Percentiles rank a stretch among this genome's conserved stretches.
These are phyloP conservation scores for Premnoplex brunnescens DNA, from an alignment of 2,797 vertebrate genomes.

Conservation along the genomic window DNA sequence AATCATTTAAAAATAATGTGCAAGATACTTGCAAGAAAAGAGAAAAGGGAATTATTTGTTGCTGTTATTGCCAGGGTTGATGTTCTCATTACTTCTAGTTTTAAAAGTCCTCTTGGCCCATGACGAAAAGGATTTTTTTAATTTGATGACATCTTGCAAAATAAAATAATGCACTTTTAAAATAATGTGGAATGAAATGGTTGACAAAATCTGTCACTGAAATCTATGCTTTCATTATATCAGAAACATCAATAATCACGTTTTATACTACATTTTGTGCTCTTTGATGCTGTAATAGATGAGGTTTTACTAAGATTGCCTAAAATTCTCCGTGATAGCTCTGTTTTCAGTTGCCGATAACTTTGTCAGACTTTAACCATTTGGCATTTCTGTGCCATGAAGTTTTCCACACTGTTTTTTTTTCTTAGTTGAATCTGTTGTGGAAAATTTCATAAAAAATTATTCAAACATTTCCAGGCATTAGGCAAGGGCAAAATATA, in stretches of 20 bases:
- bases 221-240: background rate
- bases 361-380: background rate
- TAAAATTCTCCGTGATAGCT: background rate
- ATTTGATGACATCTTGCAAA: constrained; percentile 21
- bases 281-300: background rate
- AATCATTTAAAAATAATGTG: background rate
- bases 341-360: background rate
- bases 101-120: background rate
- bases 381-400: background rate
- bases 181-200: background rate
- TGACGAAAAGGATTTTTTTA: background rate
- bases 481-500: background rate
- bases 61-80: background rate
- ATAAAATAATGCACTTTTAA: constrained; percentile 32
- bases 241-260: background rate
- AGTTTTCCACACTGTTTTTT: background rate
- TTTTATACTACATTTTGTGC: background rate
- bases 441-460: background rate
- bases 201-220: background rate
- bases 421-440: background rate
- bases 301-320: background rate
- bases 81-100: constrained; percentile 2
- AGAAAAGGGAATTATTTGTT: background rate
- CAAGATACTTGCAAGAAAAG: background rate
- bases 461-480: background rate